These are phyloP conservation scores for Drosophila nasuta DNA, from an alignment of 1,140 invertebrate genomes.

Conservation along the genomic window DNA sequence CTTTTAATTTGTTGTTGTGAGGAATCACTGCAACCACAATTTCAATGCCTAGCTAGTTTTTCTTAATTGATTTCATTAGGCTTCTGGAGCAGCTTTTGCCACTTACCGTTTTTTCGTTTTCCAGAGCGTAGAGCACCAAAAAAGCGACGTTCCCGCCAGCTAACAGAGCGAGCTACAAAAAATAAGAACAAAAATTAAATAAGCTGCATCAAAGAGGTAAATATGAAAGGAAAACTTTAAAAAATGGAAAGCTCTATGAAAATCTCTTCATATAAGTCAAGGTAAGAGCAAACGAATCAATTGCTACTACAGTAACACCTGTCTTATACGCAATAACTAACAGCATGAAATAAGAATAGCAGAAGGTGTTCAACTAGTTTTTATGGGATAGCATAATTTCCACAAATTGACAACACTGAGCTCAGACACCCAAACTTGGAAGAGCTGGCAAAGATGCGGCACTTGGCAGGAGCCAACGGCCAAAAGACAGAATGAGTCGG, in stretches of 20 bases:
- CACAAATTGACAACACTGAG: constrained; percentile 72
- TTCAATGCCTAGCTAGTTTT: constrained; percentile 57
- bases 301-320: constrained; percentile 60
- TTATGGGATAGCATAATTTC: constrained; percentile 63
- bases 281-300: constrained; percentile 28
- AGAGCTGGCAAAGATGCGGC: not conserved
- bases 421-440: constrained; percentile 31
- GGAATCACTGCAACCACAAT: constrained; percentile 41
- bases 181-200: not conserved
- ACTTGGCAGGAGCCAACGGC: not conserved
- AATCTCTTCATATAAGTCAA: constrained; percentile 42
- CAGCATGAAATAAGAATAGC: not conserved
- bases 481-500: not conserved
- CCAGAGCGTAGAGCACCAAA: constrained; percentile 70
- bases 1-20: constrained; percentile 75
- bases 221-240: constrained; percentile 56
- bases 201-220: constrained; percentile 46
- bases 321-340: constrained; percentile 57
- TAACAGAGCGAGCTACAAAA: constrained; percentile 49
- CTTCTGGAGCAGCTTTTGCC: constrained; percentile 29
- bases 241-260: constrained; percentile 18
- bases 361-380: too few relatives aligned
- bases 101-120: constrained; percentile 71
- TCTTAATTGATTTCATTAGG: constrained; percentile 79
- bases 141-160: constrained; percentile 61